Conservation (phyloP, 2,888 invertebrate genomes). For the Cataglyphis rosenhaueri region DNA sequence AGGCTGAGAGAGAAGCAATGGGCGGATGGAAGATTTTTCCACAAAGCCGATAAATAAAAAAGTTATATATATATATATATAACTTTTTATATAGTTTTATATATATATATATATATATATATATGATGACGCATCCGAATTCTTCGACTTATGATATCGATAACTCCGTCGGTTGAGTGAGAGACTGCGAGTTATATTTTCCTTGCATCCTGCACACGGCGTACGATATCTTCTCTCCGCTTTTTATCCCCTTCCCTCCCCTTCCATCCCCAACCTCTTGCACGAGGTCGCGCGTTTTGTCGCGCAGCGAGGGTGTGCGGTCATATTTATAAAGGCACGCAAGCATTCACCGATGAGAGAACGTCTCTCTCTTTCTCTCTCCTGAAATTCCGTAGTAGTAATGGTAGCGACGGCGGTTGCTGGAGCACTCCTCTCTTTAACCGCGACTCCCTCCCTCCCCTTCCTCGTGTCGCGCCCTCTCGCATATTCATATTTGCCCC, state of each 20-base stretch:
- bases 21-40: slow-evolving; percentile 64
- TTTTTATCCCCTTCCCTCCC: not conserved
- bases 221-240: slow-evolving; percentile 15
- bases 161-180: slow-evolving; percentile 71
- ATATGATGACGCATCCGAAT: no score
- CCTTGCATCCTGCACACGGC: slow-evolving; percentile 46
- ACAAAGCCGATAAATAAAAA: slow-evolving; percentile 75
- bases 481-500: slow-evolving; percentile 50
- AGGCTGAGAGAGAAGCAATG: slow-evolving; percentile 55
- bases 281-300: slow-evolving; percentile 21
- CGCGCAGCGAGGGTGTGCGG: slow-evolving; percentile 37
- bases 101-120: not conserved
- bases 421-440: slow-evolving; percentile 42
- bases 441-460: slow-evolving; percentile 2
- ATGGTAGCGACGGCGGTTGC: not conserved
- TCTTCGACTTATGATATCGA: no score
- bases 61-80: slow-evolving; percentile 65
- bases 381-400: slow-evolving; percentile 48
- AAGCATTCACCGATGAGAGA: slow-evolving; percentile 53
- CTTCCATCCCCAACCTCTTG: not conserved
- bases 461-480: slow-evolving; percentile 21
- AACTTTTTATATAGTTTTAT: slow-evolving; percentile 61
- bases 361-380: not conserved
- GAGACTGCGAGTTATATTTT: slow-evolving; percentile 61
- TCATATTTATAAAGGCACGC: slow-evolving; percentile 66